Percentiles rank a stretch among this genome's conserved stretches.
Conservation (phyloP, 1,140 invertebrate species). For the Aphelinus certus region DNA sequence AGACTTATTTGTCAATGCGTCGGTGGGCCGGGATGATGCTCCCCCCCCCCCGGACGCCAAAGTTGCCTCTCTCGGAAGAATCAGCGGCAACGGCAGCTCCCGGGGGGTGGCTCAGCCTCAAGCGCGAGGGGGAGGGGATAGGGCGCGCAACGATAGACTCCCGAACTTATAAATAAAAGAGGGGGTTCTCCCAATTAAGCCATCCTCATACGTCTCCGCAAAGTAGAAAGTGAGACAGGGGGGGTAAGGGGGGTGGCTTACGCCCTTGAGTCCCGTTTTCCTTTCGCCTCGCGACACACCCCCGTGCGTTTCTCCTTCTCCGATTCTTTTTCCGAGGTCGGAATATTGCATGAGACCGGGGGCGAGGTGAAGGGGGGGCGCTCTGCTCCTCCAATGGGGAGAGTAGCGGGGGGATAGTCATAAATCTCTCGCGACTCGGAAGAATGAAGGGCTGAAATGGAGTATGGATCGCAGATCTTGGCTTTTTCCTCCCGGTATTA, state of each 20-base stretch:
- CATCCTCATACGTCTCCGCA: constrained; percentile 58
- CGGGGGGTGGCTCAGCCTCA: constrained; percentile 17
- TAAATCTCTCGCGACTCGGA: constrained; percentile 47
- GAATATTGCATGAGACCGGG: no score
- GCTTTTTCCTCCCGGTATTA: neutral
- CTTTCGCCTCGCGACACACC: constrained; percentile 30
- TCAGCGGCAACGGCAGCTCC: neutral
- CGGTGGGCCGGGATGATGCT: neutral
- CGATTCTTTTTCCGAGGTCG: neutral
- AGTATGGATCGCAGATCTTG: neutral
- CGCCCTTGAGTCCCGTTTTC: constrained; percentile 20
- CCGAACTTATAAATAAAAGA: constrained; percentile 64
- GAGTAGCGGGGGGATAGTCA: neutral
- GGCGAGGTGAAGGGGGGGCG: neutral
- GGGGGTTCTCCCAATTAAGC: constrained; percentile 60
- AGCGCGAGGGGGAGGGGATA: constrained; percentile 25
- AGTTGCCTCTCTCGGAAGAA: neutral
- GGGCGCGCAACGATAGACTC: constrained; percentile 52
- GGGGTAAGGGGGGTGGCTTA: neutral
- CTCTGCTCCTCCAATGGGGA: neutral
- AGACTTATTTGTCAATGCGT: constrained; percentile 64
- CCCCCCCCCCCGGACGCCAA: no score
- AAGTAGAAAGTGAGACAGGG: constrained; percentile 63
- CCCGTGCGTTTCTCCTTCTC: neutral
- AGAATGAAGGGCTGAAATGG: constrained; percentile 47